Percentiles rank a stretch among this genome's conserved stretches.
Conservation (phyloP, 2,888 invertebrate genomes). For the Choreutis nemorana region DNA sequence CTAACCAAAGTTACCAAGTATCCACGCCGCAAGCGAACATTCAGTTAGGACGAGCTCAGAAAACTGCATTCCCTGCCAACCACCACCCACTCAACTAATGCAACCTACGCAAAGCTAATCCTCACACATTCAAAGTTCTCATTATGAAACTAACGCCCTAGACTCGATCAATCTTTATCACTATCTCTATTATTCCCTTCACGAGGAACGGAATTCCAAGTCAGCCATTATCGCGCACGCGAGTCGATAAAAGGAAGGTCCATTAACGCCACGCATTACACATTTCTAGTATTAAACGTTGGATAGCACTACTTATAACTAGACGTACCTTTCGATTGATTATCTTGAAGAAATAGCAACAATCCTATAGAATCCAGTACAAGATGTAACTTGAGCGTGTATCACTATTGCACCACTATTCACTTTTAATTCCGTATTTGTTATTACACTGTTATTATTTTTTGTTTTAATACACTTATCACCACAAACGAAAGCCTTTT, state of each 20-base stretch:
- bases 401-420: constrained; percentile 56
- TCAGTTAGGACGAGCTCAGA: constrained; percentile 20
- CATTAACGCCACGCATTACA: constrained; percentile 43
- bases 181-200: constrained; percentile 19
- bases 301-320: constrained; percentile 14
- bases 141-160: constrained; percentile 1
- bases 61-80: constrained; percentile 29
- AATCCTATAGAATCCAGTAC: constrained; percentile 57
- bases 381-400: constrained; percentile 22
- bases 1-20: constrained; percentile 10
- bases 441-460: constrained; percentile 35
- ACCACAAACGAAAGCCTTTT: constrained; percentile 45
- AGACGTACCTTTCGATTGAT: constrained; percentile 40
- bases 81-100: constrained; percentile 33
- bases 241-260: constrained; percentile 62
- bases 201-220: constrained; percentile 35
- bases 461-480: constrained; percentile 45
- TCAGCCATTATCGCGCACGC: constrained; percentile 65
- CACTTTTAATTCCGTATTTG: constrained; percentile 38
- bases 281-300: constrained; percentile 9
- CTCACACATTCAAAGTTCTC: constrained; percentile 16
- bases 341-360: constrained; percentile 35
- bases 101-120: constrained; percentile 36
- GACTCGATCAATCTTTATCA: background rate
- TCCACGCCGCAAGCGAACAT: constrained; percentile 17